Base-by-base conservation (phyloP, 2,797 vertebrate species). In the Enteromius paludinosus region DNA sequence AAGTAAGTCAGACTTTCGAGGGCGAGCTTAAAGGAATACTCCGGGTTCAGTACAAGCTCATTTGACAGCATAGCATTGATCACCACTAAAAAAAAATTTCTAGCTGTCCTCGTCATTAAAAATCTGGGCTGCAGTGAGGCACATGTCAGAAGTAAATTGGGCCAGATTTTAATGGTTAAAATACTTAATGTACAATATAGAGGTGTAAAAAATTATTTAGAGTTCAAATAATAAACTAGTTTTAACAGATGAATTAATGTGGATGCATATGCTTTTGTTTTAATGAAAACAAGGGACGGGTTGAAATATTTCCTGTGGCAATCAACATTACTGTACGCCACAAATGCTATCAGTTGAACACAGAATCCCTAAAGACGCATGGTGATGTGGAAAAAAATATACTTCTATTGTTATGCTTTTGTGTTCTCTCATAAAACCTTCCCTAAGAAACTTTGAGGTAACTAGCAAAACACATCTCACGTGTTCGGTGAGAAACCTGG, bases 311-410 rank as follows among this genome's bases (percentile, higher is more conserved):
- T n/a, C 0, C 35, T 66, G 8, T 20, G 64, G 64, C 2, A 10
- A 62, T 62, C 28, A 62, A 62, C 28, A 38, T 66, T n/a, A 66
- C 35, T 38, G 7, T 38, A 38, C 4, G 30, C 3, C 9, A 62
- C 59, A 62, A 8, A 38, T 20, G 33, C 33, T 65, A 0, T 35
- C 17, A 11, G 18, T 66, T 10, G 12, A 38, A 14, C 2, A 38
- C 35, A 4, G 14, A 74, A 35, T 33, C 12, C 49, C 6, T 74
- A 59, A 73, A 35, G 6, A 52, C 7, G 23, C 52, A 74, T 56
- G 52, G 52, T 74, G 52, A 74, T 74, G n/a, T 35, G 72, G 14
- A 25, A 38, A 74, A 30, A 59, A 23, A 38, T 20, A 72, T 35
- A 72, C 20, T 43, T 33, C 0, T 20, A 72, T 33, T 52, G 11